Conservation (phyloP, 1,140 invertebrate species). For the Megalonaias nervosa region DNA sequence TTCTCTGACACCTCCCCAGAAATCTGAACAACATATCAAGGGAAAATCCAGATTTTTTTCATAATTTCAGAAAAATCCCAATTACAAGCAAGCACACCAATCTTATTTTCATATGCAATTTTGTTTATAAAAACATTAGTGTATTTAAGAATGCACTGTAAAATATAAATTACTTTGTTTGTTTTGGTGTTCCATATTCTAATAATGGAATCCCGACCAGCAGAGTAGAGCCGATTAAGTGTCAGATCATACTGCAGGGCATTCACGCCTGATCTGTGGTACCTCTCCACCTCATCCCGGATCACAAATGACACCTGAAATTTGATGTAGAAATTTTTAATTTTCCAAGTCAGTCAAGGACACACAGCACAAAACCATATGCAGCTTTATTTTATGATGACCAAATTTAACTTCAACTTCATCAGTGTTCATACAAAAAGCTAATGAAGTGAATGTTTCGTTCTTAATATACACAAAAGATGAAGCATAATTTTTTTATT, state of each 20-base stretch:
- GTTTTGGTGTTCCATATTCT: conserved; percentile 89
- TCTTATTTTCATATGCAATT: too few relatives aligned
- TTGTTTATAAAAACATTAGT: neutral
- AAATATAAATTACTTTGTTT: conserved; percentile 55
- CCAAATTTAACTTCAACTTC: neutral
- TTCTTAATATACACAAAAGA: neutral
- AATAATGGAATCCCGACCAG: conserved; percentile 98
- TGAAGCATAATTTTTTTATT: neutral
- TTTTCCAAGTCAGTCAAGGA: too few relatives aligned
- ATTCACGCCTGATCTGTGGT: conserved; percentile 96
- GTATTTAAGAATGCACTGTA: neutral
- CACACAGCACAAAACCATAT: neutral
- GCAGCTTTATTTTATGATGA: neutral
- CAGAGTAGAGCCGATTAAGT: conserved; percentile 93
- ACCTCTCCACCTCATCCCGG: conserved; percentile 94
- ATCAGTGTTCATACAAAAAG: neutral
- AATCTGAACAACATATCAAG: too few relatives aligned
- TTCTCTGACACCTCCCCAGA: too few relatives aligned
- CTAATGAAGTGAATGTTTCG: too few relatives aligned
- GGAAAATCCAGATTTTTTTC: too few relatives aligned
- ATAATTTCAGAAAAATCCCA: too few relatives aligned
- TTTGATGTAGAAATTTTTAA: conserved; percentile 12
- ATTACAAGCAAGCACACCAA: too few relatives aligned
- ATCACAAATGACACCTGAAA: conserved; percentile 97
- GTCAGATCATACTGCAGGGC: conserved; percentile 93